Evolutionary conservation across 2,113 vertebrate genomes (phyloP).

Genomic region (Spilogale gracilis): DNA sequence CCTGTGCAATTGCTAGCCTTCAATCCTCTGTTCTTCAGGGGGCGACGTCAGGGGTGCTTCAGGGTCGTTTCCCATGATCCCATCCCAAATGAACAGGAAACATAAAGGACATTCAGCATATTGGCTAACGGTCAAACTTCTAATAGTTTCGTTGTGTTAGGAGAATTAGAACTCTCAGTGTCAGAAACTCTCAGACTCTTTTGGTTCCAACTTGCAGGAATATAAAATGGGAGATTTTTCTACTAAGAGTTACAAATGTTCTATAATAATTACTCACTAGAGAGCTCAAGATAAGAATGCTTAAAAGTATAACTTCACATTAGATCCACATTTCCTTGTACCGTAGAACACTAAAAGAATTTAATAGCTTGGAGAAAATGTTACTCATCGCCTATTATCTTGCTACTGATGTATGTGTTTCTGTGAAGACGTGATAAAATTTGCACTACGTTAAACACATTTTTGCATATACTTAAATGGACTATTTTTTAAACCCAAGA

Average conservation of each 20-base stretch:
- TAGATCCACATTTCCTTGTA: constrained; percentile 71
- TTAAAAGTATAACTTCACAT: constrained; percentile 75
- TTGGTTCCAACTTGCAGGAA: constrained; percentile 55
- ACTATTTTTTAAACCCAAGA: constrained; percentile 51
- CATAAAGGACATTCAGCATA: constrained; percentile 59
- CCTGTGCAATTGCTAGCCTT: constrained; percentile 32
- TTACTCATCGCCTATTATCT: constrained; percentile 75
- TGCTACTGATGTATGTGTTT: constrained; percentile 64
- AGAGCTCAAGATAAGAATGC: constrained; percentile 74
- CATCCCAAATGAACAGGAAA: constrained; percentile 69
- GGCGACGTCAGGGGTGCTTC: constrained; percentile 35
- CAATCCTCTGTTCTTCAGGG: constrained; percentile 41
- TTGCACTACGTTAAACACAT: constrained; percentile 59
- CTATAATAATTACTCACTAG: constrained; percentile 69
- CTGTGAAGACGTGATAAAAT: constrained; percentile 70
- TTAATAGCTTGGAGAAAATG: constrained; percentile 78
- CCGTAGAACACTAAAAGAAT: constrained; percentile 71
- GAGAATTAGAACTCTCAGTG: constrained; percentile 62
- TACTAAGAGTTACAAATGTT: constrained; percentile 71
- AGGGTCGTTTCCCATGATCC: constrained; percentile 37
- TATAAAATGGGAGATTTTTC: constrained; percentile 70
- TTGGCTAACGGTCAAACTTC: constrained; percentile 62
- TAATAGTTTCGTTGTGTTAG: constrained; percentile 51
- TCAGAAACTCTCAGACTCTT: constrained; percentile 60
- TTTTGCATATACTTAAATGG: constrained; percentile 40